Base-by-base conservation (phyloP, 2,797 vertebrate genomes). In the Eurystomus glaucurus region DNA sequence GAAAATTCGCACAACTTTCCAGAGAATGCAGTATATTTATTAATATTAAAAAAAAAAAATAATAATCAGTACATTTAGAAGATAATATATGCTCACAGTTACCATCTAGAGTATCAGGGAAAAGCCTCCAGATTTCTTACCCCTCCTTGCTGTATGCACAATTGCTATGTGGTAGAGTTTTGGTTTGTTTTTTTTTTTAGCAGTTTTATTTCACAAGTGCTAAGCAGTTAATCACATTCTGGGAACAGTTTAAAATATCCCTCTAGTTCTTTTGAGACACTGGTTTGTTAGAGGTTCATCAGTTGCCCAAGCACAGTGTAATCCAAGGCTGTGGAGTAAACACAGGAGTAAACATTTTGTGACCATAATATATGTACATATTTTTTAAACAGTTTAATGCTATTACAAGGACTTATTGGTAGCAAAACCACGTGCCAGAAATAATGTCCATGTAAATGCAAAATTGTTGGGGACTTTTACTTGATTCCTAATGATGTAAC, bases 231-330 rank as follows among this genome's bases (percentile, higher is more conserved):
- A 94, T 93, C 29, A 72, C 75, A 60, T 97, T 94, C 81, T 66
- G 88, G 91, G 65, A 95, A 97, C 54, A 85, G 29, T 39, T 86
- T 96, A 87, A 93, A 97, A 97, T 62, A 96, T 50, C 28, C 75
- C 64, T 88, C 81, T 37, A 18, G 35, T 74, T 96, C 86, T 83
- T 97, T 60, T 85, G 94, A 92, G 90, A 95, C 95, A 71, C 25
- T 25, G 39, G n/a, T 68, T 93, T 68, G 50, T 74, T 39, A 76
- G 23, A 82, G 31, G 33, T 91, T 55, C 66, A 48, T 52, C 68
- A 82, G 66, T 58, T 91, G 84, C 51, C 35, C 35, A 64, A 28
- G 51, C 43, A 74, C 26, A 23, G 12, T 20, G 11, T 31, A 91
- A 74, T 55, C 45, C 54, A 82, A 51, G 23, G 45, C 3, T 35